Evolutionary conservation across 2,888 invertebrate species (phyloP), one percentile per base, ranked within the genome.

Genomic region (Protophormia terraenovae): DNA sequence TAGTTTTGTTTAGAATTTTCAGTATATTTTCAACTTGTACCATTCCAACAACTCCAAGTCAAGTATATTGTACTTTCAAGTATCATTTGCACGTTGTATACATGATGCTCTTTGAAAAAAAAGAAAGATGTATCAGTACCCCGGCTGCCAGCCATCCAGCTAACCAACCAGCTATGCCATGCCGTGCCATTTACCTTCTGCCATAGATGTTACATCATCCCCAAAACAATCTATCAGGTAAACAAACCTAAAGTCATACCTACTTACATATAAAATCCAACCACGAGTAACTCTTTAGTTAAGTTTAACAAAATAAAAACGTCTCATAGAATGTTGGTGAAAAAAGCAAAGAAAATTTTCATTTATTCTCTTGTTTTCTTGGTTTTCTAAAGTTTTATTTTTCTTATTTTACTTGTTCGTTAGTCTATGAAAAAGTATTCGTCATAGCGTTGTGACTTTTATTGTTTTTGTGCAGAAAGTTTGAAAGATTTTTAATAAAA

Each of bases 1-100:
- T 38, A 45, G 53, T 47, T 58, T 41, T 41, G 38, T 67, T 67
- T 55, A 19, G 27, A 6, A 47, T n/a, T 47, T 47, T 47, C 32
- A 16, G 38, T 55, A 16, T 10, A 24, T 71, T 38, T 53, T 38
- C 38, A 55, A 71, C 69, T 38, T 58, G 35, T 50, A 50, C 67
- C 53, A 22, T 77, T 66, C 35, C 35, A 38, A 19, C 24, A 79
- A 79, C 83, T 83, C 58, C 58, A 79, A 75, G 79, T 83, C 79
- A 83, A 83, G 83, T 83, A 83, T 75, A 62, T 83, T 83, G 79
- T 83, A 79, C 73, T 75, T 83, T 83, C 75, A 79, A 83, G 83
- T 83, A 83, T 83, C 83, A 83, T 83, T 83, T 83, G 73, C 79
- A 83, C 83, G 83, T 78, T 83, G 69, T 83, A 75, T 55, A 66